Conservation (phyloP, 2,888 invertebrate genomes). For the Panzeria rudis region DNA sequence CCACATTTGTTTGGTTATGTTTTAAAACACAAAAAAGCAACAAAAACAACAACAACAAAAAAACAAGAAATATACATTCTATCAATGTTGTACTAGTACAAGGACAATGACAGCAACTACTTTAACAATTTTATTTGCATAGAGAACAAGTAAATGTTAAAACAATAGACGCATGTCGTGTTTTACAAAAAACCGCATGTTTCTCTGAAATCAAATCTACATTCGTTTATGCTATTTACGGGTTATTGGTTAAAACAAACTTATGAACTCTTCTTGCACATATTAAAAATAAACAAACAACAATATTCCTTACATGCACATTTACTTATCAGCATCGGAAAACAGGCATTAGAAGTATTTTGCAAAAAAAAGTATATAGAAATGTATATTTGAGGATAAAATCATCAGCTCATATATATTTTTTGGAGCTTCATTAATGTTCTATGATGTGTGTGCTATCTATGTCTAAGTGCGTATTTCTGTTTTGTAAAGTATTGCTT, state of each 20-base stretch:
- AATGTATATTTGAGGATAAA: not conserved
- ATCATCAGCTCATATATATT: not conserved
- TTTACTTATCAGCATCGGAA: not conserved
- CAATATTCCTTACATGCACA: not conserved
- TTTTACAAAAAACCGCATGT: conserved; percentile 69
- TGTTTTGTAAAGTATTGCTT: conserved; percentile 40
- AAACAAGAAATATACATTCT: conserved; percentile 48
- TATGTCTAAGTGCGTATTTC: conserved; percentile 39
- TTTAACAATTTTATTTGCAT: conserved; percentile 63
- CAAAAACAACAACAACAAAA: conserved; percentile 17
- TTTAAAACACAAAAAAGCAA: conserved; percentile 25
- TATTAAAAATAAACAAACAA: not conserved
- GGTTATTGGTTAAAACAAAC: conserved; percentile 66
- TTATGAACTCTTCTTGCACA: conserved; percentile 1
- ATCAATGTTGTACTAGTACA: conserved; percentile 38
- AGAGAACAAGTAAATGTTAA: conserved; percentile 64
- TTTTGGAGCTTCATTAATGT: not conserved
- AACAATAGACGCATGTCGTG: conserved; percentile 69
- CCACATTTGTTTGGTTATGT: conserved; percentile 62
- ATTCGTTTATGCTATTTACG: conserved; percentile 70
- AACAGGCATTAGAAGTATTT: not conserved
- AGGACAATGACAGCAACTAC: conserved; percentile 46
- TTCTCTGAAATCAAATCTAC: conserved; percentile 68
- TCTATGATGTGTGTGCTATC: not conserved
- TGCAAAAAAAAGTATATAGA: not conserved